Evolutionary conservation across 2,113 vertebrate species (phyloP).

Genomic region (human): DNA sequence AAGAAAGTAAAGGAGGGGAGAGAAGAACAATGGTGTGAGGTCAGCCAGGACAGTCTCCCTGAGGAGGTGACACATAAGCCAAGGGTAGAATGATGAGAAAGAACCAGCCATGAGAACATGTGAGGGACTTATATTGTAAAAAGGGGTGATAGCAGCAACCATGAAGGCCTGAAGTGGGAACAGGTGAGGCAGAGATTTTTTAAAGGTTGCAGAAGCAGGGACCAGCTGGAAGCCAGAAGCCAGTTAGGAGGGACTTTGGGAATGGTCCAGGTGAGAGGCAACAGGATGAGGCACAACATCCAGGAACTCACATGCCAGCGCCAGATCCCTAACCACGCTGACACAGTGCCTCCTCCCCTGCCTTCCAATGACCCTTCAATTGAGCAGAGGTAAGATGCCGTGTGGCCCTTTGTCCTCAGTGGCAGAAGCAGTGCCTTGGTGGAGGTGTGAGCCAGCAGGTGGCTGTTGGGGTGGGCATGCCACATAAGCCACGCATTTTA

Average conservation of each 20-base stretch:
- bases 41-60: neutral
- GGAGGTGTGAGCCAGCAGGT: neutral
- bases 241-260: neutral
- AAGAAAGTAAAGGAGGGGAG: neutral
- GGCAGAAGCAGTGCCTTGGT: neutral
- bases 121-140: neutral
- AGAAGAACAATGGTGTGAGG: too few species aligned
- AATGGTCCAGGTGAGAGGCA: neutral
- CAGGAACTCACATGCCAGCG: neutral
- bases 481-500: neutral
- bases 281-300: accelerated
- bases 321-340: accelerated
- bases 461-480: too few species aligned
- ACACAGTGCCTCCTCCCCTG: too few species aligned
- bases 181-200: too few species aligned
- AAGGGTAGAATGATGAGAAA: neutral
- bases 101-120: neutral
- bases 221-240: neutral
- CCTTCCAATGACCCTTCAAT: neutral
- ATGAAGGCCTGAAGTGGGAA: neutral
- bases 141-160: neutral
- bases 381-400: neutral
- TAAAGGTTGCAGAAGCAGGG: neutral
- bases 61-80: neutral
- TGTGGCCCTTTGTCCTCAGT: neutral